A percentile compares a stretch with the other conserved stretches of the same genome.
Conservation (phyloP, 2,888 invertebrate genomes). For the Julus scanicus region DNA sequence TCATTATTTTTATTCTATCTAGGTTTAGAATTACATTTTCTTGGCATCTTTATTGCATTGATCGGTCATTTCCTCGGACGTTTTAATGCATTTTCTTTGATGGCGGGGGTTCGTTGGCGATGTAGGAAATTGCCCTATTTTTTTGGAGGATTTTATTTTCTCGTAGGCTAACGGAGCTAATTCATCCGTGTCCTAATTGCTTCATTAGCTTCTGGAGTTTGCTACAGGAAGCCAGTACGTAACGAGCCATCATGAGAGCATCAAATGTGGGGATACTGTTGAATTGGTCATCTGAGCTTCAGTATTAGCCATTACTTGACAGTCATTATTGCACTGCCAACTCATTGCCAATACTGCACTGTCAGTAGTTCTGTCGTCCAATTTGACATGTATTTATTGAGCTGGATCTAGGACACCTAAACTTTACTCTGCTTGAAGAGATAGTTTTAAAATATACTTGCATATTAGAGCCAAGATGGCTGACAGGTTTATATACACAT, state of each 20-base stretch:
- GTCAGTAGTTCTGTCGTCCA: neutral
- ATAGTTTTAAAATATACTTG: no score
- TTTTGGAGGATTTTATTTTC: neutral
- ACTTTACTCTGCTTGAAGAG: no score
- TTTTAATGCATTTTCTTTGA: neutral
- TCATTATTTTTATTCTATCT: neutral
- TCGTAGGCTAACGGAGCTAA: neutral
- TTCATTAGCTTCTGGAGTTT: slow-evolving; percentile 27
- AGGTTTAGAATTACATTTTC: neutral
- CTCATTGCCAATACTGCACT: neutral
- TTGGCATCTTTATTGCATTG: neutral
- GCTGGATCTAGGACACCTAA: neutral
- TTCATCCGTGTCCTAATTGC: slow-evolving; percentile 40
- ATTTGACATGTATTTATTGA: neutral
- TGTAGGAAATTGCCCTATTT: neutral
- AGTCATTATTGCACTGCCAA: neutral
- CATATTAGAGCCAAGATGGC: no score
- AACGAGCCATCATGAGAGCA: neutral
- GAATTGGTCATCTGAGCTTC: slow-evolving; percentile 40
- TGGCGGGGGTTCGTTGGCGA: neutral
- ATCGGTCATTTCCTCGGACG: neutral
- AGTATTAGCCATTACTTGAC: neutral
- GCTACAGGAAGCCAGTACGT: neutral
- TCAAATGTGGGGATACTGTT: neutral
- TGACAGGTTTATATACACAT: no score